Conservation (phyloP, 2,888 invertebrate genomes). For the Drosophila mimica region DNA sequence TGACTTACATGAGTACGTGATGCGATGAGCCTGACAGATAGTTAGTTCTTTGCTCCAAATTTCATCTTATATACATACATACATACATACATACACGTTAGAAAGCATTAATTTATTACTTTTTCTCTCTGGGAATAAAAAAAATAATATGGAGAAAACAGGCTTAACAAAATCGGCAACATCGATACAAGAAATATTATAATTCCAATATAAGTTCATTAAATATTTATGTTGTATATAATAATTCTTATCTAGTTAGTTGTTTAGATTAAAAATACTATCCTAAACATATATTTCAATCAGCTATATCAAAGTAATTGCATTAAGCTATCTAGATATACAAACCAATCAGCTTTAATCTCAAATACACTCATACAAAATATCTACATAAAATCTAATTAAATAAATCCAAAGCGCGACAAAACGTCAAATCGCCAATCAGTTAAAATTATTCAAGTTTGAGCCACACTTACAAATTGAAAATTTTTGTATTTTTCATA, state of each 20-base stretch:
- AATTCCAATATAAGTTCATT: neutral
- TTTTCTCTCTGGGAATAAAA: neutral
- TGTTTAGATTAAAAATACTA: neutral
- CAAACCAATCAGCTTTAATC: conserved; percentile 2
- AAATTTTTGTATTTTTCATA: conserved; percentile 40
- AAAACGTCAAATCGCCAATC: conserved; percentile 52
- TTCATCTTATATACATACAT: neutral
- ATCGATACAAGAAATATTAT: neutral
- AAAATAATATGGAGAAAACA: neutral
- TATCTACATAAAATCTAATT: conserved; percentile 6
- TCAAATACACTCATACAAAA: conserved; percentile 5
- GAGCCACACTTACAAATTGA: conserved; percentile 27
- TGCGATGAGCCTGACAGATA: neutral
- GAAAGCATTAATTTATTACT: neutral
- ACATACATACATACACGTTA: neutral
- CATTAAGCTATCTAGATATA: neutral
- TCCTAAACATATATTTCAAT: neutral
- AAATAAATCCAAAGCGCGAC: conserved; percentile 19
- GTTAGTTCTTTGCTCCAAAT: neutral
- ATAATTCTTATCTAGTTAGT: neutral
- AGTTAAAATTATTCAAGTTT: conserved; percentile 55
- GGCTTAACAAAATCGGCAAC: neutral
- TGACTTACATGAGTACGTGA: neutral
- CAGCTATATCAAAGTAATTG: neutral
- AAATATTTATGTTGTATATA: neutral